Base-by-base conservation (phyloP, 2,888 invertebrate genomes). In the Philonicus albiceps region DNA sequence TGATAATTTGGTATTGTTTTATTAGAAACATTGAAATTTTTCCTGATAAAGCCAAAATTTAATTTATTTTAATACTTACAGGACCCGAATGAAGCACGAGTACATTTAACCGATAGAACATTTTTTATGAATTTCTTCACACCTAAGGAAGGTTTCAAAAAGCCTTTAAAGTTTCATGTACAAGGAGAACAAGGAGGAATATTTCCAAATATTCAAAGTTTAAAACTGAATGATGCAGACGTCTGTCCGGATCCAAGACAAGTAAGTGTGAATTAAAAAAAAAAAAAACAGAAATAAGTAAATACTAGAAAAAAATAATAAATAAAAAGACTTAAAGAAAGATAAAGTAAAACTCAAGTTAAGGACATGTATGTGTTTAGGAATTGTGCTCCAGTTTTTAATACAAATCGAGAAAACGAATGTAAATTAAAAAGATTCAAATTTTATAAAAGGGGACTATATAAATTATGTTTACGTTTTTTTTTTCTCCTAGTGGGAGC, bases 141-240 rank as follows among this genome's bases (percentile, higher is more conserved):
- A 74, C 27, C 72, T 3, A 64, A 86, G 27, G 64, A 84, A 49
- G 76, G 43, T n/a, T 64, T 34, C 16, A 19, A 64, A 22, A 78
- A 72, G n/a, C 31, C 16, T 19, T 75, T 72, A 11, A 87, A 85
- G 19, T 88, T 88, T 76, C 75, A 72, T 72, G 87, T 88, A 0
- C 37, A 78, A 83, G 84, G 87, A 1, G 34, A 75, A 7, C 30
- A 55, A 30, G 40, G 19, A n/a, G 72, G 76, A 74, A n/a, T 34
- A 34, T 88, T 87, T 64, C 87, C 87, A 11, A 73, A 85, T 19
- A 49, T 88, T 6, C 27, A 40, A 53, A 78, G 40, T 11, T 34
- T 88, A 22, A 13, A 75, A 30, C 72, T 88, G 11, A 88, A 88
- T 55, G 86, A 37, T 11, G 85, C n/a, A 1, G 85, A 88, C 6